Evolutionary conservation across 2,113 vertebrate species (phyloP).

Genomic region (Gavialis gangeticus): DNA sequence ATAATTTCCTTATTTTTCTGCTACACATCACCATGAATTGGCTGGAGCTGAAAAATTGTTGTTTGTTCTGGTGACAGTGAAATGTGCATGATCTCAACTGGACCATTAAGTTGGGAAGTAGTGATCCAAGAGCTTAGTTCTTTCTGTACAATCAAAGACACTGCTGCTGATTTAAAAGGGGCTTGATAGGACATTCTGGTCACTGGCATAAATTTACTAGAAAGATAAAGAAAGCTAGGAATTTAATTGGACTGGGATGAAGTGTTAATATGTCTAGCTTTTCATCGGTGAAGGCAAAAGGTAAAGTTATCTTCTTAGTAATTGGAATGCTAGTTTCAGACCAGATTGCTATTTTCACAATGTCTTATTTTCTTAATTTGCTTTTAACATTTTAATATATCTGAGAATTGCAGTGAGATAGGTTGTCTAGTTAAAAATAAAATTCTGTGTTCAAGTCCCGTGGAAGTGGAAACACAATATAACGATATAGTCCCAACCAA

Average conservation of each 20-base stretch:
- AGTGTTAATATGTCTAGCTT: rapidly evolving
- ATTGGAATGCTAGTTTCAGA: not conserved
- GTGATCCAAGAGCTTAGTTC: not conserved
- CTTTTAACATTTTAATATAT: not conserved
- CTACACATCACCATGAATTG: not conserved
- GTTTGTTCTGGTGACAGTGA: not conserved
- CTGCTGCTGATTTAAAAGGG: not conserved
- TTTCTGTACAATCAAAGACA: not conserved
- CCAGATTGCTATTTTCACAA: not conserved
- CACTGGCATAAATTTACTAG: not conserved
- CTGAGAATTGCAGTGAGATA: not conserved
- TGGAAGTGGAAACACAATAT: not conserved
- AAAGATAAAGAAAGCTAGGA: not conserved
- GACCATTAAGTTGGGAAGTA: not conserved
- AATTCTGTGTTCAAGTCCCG: not conserved
- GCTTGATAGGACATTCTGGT: not conserved
- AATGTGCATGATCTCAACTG: not conserved
- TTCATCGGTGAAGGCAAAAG: not conserved
- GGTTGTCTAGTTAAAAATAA: not conserved
- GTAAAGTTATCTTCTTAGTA: not conserved
- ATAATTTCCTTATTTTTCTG: not conserved
- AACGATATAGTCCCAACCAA: not conserved
- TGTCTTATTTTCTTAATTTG: not conserved
- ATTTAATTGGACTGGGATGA: not conserved
- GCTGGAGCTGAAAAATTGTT: not conserved